Percentiles rank a stretch among this genome's conserved stretches.
These are phyloP conservation scores for Maconellicoccus hirsutus DNA, from an alignment of 1,140 invertebrate genomes.

Conservation along the genomic window DNA sequence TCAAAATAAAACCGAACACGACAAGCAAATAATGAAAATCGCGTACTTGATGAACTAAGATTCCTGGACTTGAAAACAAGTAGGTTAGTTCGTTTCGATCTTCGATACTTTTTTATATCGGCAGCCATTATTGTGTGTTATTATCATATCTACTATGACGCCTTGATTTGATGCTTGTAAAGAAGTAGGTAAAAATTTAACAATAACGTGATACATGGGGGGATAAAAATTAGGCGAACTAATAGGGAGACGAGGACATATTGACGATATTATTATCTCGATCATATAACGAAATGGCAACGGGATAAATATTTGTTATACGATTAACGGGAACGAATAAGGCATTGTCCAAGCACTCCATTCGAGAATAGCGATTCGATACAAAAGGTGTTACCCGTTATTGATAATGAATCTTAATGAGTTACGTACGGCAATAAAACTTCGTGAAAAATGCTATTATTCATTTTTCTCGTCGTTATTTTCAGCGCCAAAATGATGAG, in stretches of 20 bases:
- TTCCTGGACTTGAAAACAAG: slow-evolving; percentile 3
- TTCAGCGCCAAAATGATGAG: too few species aligned
- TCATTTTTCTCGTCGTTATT: too few species aligned
- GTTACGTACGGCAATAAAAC: background rate
- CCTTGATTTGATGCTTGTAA: background rate
- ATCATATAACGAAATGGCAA: background rate
- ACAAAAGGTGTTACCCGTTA: background rate
- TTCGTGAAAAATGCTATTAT: background rate
- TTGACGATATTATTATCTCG: background rate
- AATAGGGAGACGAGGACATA: background rate
- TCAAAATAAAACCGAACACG: background rate
- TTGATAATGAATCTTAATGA: slow-evolving; percentile 21
- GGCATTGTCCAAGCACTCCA: slow-evolving; percentile 14
- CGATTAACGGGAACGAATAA: slow-evolving; percentile 17
- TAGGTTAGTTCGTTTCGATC: background rate
- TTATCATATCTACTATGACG: background rate
- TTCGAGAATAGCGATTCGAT: slow-evolving; percentile 11
- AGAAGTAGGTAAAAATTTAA: slow-evolving; percentile 1
- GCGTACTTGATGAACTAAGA: background rate
- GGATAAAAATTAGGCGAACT: background rate
- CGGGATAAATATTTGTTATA: background rate
- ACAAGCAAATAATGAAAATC: background rate
- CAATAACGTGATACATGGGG: background rate
- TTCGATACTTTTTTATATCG: background rate
- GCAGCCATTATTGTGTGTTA: background rate